These are phyloP conservation scores for Pleuronectes platessa DNA, from an alignment of 2,113 vertebrate genomes.

Conservation along the genomic window DNA sequence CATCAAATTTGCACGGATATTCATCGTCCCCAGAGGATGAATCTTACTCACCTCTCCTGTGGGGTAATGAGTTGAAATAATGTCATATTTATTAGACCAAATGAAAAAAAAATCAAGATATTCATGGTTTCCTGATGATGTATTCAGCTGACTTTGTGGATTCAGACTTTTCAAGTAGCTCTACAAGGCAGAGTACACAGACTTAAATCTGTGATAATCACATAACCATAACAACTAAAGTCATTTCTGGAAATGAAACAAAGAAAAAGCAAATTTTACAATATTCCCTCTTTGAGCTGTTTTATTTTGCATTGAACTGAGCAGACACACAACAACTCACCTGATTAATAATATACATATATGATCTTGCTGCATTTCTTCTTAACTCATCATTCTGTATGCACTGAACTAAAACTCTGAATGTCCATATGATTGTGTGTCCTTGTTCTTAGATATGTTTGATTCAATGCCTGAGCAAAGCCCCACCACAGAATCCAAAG, in stretches of 20 bases:
- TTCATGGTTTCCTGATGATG: too few relatives aligned
- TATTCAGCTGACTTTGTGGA: not conserved
- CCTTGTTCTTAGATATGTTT: constrained; percentile 99
- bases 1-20: too few relatives aligned
- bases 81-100: too few relatives aligned
- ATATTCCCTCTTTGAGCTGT: constrained; percentile 50
- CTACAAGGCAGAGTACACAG: not conserved
- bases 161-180: not conserved
- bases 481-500: constrained; percentile 91
- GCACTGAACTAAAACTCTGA: constrained; percentile 72
- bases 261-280: not conserved
- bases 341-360: constrained; percentile 38
- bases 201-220: not conserved
- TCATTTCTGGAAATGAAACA: not conserved
- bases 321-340: constrained; percentile 29
- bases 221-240: not conserved
- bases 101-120: too few relatives aligned
- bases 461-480: constrained; percentile 94
- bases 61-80: too few relatives aligned
- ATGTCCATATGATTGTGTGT: constrained; percentile 85
- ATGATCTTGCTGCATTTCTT: constrained; percentile 66
- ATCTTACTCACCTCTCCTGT: too few relatives aligned
- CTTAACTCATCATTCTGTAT: constrained; percentile 67
- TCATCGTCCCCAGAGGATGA: too few relatives aligned
- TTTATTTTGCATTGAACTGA: constrained; percentile 61